These are phyloP conservation scores for Tyrannus savana DNA, from an alignment of 2,113 vertebrate species.

Conservation along the genomic window DNA sequence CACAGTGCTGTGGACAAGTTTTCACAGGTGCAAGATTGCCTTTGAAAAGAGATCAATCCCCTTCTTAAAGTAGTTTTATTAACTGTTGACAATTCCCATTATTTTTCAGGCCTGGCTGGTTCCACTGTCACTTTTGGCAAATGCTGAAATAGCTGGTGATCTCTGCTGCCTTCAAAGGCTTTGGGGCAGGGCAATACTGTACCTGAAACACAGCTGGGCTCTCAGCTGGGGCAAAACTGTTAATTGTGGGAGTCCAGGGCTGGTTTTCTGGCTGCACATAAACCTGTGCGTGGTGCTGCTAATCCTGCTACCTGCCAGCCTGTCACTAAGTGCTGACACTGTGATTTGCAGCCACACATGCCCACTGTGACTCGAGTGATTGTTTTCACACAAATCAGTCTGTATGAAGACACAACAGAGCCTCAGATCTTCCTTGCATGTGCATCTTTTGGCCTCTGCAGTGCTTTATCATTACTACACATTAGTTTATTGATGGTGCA, in stretches of 20 bases:
- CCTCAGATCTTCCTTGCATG: background rate
- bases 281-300: background rate
- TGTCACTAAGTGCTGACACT: background rate
- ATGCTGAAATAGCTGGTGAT: background rate
- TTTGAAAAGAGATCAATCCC: slow-evolving; percentile 28
- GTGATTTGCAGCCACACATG: background rate
- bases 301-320: background rate
- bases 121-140: slow-evolving; percentile 10
- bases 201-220: background rate
- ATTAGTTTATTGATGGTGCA: background rate
- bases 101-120: slow-evolving; percentile 18
- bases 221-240: background rate
- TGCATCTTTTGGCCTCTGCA: background rate
- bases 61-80: slow-evolving; percentile 36
- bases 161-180: background rate
- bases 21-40: slow-evolving; percentile 31
- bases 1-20: background rate
- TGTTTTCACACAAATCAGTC: background rate
- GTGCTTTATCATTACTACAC: fast-evolving
- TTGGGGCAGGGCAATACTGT: background rate
- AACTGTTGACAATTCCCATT: slow-evolving; percentile 58
- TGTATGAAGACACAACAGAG: background rate
- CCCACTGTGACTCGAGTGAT: background rate
- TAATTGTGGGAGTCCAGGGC: background rate
- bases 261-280: background rate